Evolutionary conservation across 2,797 vertebrate species (phyloP).

Genomic region (Sorex maritimensis): DNA sequence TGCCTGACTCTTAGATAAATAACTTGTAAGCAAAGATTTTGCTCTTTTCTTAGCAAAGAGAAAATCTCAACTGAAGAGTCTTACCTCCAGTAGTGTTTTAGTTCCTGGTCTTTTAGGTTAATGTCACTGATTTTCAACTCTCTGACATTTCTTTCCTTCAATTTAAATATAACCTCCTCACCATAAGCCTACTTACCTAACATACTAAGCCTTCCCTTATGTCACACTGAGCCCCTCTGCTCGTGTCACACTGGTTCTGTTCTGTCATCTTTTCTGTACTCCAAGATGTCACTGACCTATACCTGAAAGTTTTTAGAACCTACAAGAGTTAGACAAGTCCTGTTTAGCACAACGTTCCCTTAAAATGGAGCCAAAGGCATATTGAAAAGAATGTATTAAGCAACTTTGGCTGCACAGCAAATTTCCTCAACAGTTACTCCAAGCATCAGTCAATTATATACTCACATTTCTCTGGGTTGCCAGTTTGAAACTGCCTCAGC

Average conservation of each 20-base stretch:
- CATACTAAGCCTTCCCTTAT: background rate
- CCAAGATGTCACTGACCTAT: background rate
- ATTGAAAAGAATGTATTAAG: background rate
- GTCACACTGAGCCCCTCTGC: slow-evolving; percentile 30
- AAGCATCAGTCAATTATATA: background rate
- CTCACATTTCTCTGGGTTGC: background rate
- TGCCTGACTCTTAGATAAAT: background rate
- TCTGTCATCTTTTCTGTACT: background rate
- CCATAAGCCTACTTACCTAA: background rate
- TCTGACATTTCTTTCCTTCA: slow-evolving; percentile 3
- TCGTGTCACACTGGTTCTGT: slow-evolving; percentile 3
- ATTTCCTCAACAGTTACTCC: slow-evolving; percentile 15
- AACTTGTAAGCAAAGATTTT: background rate
- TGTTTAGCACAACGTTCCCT: background rate
- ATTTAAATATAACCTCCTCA: background rate
- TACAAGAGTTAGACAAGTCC: background rate
- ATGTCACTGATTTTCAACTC: background rate
- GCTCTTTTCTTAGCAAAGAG: slow-evolving; percentile 32
- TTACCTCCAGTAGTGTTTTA: background rate
- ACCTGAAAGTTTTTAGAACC: background rate
- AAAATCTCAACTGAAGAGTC: background rate
- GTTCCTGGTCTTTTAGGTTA: background rate
- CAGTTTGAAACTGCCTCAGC: background rate
- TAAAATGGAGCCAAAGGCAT: background rate
- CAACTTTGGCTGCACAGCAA: background rate